Conservation (phyloP, 2,888 invertebrate genomes). For the Beris morrisii region DNA sequence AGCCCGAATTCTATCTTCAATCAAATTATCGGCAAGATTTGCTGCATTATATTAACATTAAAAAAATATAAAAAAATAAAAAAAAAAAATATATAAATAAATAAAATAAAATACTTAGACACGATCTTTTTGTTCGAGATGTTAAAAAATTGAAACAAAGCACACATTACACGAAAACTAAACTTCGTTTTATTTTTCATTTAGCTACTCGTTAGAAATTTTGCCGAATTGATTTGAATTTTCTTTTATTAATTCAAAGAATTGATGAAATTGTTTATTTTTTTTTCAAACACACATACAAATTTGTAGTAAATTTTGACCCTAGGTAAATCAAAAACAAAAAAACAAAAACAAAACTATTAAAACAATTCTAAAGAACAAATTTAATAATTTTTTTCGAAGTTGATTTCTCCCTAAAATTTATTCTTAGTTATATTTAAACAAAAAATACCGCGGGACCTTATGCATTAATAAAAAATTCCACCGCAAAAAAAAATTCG, state of each 20-base stretch:
- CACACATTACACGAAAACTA: too few relatives aligned
- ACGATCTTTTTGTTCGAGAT: slow-evolving; percentile 29
- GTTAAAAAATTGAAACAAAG: slow-evolving; percentile 18
- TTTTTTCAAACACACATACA: not conserved
- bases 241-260: not conserved
- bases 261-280: not conserved
- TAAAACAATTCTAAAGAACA: not conserved
- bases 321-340: not conserved
- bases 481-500: slow-evolving; percentile 14
- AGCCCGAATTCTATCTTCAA: not conserved
- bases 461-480: slow-evolving; percentile 33
- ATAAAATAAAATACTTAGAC: slow-evolving; percentile 26
- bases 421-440: not conserved
- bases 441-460: slow-evolving; percentile 30
- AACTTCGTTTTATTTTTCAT: not conserved
- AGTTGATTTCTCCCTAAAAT: not conserved
- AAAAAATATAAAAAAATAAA: slow-evolving; percentile 11
- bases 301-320: slow-evolving; percentile 8
- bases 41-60: not conserved
- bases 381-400: not conserved
- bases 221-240: not conserved
- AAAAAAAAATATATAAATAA: slow-evolving; percentile 10
- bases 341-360: not conserved
- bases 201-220: not conserved
- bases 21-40: not conserved